Percentiles rank a stretch among this genome's conserved stretches.
Conservation (phyloP, 2,888 invertebrate species). For the Drosophila anomalata region DNA sequence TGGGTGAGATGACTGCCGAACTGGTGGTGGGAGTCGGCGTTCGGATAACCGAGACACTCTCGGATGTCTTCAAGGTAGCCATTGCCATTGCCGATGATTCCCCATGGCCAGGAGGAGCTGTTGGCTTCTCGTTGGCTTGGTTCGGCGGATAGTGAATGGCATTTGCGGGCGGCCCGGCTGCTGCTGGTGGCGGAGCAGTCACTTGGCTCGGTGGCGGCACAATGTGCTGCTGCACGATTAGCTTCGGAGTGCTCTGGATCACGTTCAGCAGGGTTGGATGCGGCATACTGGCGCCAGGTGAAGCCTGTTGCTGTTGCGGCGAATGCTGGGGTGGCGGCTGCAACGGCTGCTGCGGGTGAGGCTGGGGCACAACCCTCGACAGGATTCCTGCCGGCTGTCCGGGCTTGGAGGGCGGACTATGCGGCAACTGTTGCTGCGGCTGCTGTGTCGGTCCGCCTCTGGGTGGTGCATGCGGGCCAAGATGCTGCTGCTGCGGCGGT, state of each 20-base stretch:
- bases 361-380: conserved; percentile 33
- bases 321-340: conserved; percentile 34
- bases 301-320: conserved; percentile 49
- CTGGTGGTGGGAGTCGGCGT: conserved; percentile 59
- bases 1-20: conserved; percentile 51
- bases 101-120: conserved; percentile 16
- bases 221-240: conserved; percentile 77
- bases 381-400: conserved; percentile 50
- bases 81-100: conserved; percentile 1
- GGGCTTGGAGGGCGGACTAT: conserved; percentile 47
- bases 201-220: conserved; percentile 51
- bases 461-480: conserved; percentile 45
- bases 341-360: conserved; percentile 8
- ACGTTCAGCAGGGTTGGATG: conserved; percentile 59
- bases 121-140: conserved; percentile 31
- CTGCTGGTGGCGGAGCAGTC: conserved; percentile 29
- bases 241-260: conserved; percentile 77
- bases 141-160: conserved; percentile 49
- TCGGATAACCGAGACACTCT: conserved; percentile 70
- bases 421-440: conserved; percentile 35
- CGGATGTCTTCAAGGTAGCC: conserved; percentile 61
- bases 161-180: conserved; percentile 1
- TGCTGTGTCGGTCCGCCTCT: conserved; percentile 34
- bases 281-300: conserved; percentile 38
- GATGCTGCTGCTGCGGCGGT: conserved; percentile 51